Evolutionary conservation across 1,140 invertebrate genomes (phyloP), one percentile per base, ranked within the genome.

Genomic region (Prorops nasuta): DNA sequence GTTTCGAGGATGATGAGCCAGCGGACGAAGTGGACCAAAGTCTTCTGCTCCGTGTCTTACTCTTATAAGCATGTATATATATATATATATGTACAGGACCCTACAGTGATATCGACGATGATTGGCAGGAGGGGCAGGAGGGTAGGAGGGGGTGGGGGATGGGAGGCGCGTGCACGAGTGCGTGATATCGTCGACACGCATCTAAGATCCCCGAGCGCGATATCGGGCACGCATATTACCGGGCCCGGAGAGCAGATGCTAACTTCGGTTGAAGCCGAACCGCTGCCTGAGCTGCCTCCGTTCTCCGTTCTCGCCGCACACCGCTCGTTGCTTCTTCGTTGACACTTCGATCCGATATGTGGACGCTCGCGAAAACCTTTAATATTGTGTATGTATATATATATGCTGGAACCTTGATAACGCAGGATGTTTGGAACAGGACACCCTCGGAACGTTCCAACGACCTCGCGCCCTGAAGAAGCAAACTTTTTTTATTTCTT

Each of bases 161-260:
- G 44, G 44, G 36, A 51, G 51, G 58, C 58, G 58, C 58, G 58
- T 60, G 58, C 58, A 74, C 54, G 67, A 71, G 69, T 72, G 72
- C 71, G 68, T 73, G 70, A 72, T 76, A 77, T 77, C 74, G 56
- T 55, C 60, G 50, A 57, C 62, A 69, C 65, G 62, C 59, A 76
- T 76, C 74, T 75, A 10, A 71, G 74, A 76, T 75, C 61, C 48
- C 37, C 55, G 9, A 49, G 15, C 44, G 54, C 49, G 74, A 76
- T 76, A 75, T 72, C 61, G 62, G 58, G 63, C 64, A 72, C 69
- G 67, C 70, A 69, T 72, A 72, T 71, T 70, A 72, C 63, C 58
- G 63, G 66, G 58, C 67, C 54, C 60, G 57, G 58, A 61, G 63
- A 69, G 69, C 71, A 73, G 71, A 73, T 73, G 71, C 71, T 60